These are phyloP conservation scores for Nannoperca obscura DNA, from an alignment of 2,797 vertebrate species.

Conservation along the genomic window DNA sequence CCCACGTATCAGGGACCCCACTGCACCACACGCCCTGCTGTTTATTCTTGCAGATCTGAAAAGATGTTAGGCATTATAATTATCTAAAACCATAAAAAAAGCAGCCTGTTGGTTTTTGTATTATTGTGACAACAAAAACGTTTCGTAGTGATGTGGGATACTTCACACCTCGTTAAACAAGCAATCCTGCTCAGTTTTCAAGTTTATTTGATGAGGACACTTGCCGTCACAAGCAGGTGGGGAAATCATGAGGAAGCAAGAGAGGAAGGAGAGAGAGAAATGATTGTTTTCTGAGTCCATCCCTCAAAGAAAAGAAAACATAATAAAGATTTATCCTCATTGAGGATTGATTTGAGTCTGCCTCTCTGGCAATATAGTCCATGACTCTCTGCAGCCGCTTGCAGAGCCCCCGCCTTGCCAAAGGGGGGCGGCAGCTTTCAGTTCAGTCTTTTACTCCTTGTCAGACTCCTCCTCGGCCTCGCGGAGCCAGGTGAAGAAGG, in stretches of 20 bases:
- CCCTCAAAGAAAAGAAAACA: slow-evolving; percentile 70
- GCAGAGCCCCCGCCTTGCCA: slow-evolving; percentile 59
- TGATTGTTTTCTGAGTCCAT: slow-evolving; percentile 82
- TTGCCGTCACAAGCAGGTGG: slow-evolving; percentile 80
- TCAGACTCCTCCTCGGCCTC: slow-evolving; percentile 97
- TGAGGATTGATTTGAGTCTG: slow-evolving; percentile 83
- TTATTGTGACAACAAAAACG: slow-evolving; percentile 67
- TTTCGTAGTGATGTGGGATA: slow-evolving; percentile 75
- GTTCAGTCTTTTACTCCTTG: slow-evolving; percentile 88
- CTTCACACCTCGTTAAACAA: slow-evolving; percentile 76
- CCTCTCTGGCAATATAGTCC: slow-evolving; percentile 77
- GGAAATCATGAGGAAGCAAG: slow-evolving; percentile 75
- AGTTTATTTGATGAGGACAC: slow-evolving; percentile 82
- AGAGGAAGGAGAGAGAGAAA: slow-evolving; percentile 76
- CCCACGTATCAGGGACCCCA: slow-evolving; percentile 57
- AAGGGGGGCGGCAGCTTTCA: slow-evolving; percentile 53
- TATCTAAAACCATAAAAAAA: slow-evolving; percentile 74
- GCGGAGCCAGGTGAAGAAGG: slow-evolving; percentile 98
- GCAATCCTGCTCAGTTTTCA: slow-evolving; percentile 81
- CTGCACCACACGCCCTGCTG: slow-evolving; percentile 58
- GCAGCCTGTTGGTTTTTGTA: slow-evolving; percentile 81
- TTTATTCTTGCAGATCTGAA: slow-evolving; percentile 62
- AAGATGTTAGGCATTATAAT: slow-evolving; percentile 72
- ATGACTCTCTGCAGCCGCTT: slow-evolving; percentile 52
- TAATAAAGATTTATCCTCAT: slow-evolving; percentile 80